A percentile compares a stretch with the other conserved stretches of the same genome.
Conservation (phyloP, 1,140 invertebrate species). For the Drosophila subobscura region DNA sequence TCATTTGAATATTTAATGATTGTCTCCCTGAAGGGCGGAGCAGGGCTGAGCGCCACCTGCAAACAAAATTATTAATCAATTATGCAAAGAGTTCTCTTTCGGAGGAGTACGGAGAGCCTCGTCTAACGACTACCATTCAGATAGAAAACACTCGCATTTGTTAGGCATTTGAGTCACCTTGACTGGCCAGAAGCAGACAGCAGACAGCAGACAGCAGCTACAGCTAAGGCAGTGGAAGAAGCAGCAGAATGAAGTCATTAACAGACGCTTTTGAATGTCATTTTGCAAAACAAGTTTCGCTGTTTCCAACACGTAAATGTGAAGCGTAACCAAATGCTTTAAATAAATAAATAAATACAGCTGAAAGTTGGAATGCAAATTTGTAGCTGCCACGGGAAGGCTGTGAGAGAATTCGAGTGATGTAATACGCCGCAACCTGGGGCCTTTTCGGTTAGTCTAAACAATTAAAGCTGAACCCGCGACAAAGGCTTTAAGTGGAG, state of each 20-base stretch:
- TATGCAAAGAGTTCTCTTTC: constrained; percentile 50
- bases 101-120: constrained; percentile 1
- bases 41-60: constrained; percentile 41
- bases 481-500: constrained; percentile 50
- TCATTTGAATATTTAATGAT: constrained; percentile 54
- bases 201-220: too few species aligned
- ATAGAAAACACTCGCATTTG: constrained; percentile 4
- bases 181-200: neutral
- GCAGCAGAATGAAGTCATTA: constrained; percentile 34
- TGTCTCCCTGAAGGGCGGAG: constrained; percentile 28
- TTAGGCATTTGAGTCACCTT: constrained; percentile 29
- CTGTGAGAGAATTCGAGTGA: constrained; percentile 38
- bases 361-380: constrained; percentile 40
- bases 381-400: constrained; percentile 10
- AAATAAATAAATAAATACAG: constrained; percentile 38
- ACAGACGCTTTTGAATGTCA: constrained; percentile 25
- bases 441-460: neutral
- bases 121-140: constrained; percentile 22
- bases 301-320: constrained; percentile 43
- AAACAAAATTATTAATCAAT: constrained; percentile 58
- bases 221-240: too few species aligned
- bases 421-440: constrained; percentile 15
- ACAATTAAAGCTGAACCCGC: constrained; percentile 27
- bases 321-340: constrained; percentile 43
- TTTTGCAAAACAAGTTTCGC: constrained; percentile 48